Percentiles rank a stretch among this genome's conserved stretches.
Conservation (phyloP, 2,797 vertebrate species). For the Schizopygopsis malacanthus region DNA sequence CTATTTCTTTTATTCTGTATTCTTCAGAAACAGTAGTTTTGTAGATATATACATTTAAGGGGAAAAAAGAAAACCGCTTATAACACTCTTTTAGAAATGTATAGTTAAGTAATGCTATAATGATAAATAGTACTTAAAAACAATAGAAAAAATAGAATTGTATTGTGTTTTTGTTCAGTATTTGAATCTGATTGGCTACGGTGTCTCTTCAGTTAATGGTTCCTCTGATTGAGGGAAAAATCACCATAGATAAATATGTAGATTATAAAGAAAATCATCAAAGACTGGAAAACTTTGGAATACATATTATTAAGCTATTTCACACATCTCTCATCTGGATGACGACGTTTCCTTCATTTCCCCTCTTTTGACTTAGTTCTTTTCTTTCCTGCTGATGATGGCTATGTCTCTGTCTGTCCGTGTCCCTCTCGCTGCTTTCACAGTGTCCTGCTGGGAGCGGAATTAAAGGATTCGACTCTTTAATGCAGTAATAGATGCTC, state of each 20-base stretch:
- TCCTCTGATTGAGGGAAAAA: background rate
- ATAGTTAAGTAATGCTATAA: background rate
- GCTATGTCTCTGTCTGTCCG: conserved; percentile 69
- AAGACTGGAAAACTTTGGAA: background rate
- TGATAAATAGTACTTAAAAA: background rate
- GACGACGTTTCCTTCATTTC: too few species aligned
- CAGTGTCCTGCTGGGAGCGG: conserved; percentile 66
- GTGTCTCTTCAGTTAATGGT: background rate
- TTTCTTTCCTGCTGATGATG: conserved; percentile 60
- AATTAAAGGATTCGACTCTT: conserved; percentile 70
- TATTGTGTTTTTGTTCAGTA: background rate
- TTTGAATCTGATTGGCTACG: background rate
- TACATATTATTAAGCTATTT: too few species aligned
- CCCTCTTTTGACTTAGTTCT: conserved; percentile 38
- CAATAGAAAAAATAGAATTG: background rate
- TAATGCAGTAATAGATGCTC: conserved; percentile 67
- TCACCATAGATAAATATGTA: background rate
- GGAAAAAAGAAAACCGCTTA: background rate
- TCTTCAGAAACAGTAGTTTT: background rate
- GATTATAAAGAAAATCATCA: background rate
- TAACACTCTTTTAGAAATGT: background rate
- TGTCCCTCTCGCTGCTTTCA: conserved; percentile 48
- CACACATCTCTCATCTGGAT: too few species aligned
- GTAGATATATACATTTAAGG: background rate
- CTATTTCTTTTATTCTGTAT: background rate